Evolutionary conservation across 2,113 vertebrate species (phyloP).

Genomic region (Stigmatopora nigra): DNA sequence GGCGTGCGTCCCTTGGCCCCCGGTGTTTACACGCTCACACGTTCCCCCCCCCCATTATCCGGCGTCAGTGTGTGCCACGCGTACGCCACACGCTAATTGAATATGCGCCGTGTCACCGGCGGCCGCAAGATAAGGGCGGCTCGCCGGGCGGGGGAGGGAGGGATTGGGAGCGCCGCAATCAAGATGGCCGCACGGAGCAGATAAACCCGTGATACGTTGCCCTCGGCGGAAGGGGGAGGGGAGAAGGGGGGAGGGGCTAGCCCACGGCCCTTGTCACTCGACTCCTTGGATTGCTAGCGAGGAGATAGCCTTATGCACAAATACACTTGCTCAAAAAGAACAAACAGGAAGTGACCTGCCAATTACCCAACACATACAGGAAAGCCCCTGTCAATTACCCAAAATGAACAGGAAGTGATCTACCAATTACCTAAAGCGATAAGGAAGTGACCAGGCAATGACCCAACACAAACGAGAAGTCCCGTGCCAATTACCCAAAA

Average conservation of each 20-base stretch:
- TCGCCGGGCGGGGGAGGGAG: no score
- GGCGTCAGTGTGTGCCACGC: slow-evolving; percentile 47
- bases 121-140: slow-evolving; percentile 56
- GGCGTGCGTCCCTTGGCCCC: slow-evolving; percentile 51
- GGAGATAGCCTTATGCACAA: no score
- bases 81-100: slow-evolving; percentile 55
- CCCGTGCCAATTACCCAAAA: no score
- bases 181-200: slow-evolving; percentile 39
- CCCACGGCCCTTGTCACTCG: no score
- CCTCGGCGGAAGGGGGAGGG: slow-evolving; percentile 1
- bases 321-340: no score
- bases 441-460: no score
- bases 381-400: no score
- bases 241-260: slow-evolving; percentile 1
- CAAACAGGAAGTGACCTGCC: no score
- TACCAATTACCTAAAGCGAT: no score
- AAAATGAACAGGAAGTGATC: no score
- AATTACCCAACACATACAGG: no score
- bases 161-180: slow-evolving; percentile 49
- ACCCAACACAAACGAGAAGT: no score
- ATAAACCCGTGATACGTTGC: slow-evolving; percentile 43
- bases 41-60: slow-evolving; percentile 66
- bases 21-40: slow-evolving; percentile 36
- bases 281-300: slow-evolving; percentile 36
- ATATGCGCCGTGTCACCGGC: slow-evolving; percentile 58